phyloP scores from a whole-genome alignment of 2,888 invertebrate species.

The Homarus gammarus region DNA sequence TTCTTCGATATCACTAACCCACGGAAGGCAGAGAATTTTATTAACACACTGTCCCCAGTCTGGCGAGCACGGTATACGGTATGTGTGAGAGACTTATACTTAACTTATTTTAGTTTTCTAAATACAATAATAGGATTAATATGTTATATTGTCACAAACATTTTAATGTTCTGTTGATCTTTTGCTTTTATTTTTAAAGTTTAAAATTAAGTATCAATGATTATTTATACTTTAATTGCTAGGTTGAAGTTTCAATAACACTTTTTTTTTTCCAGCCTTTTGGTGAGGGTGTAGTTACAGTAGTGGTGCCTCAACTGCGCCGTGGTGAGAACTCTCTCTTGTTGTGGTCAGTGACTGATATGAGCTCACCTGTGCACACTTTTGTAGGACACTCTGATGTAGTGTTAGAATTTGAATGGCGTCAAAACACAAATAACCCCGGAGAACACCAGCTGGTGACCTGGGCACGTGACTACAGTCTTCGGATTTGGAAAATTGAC shows the following conservation, averaged over 20 bases:
- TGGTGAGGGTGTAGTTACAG: slow-evolving; percentile 93
- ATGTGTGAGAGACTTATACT: no score
- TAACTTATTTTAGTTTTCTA: no score
- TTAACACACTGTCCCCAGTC: slow-evolving; percentile 91
- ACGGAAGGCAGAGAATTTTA: slow-evolving; percentile 89
- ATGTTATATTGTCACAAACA: no score
- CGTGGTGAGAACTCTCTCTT: slow-evolving; percentile 92
- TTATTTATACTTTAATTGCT: slow-evolving; percentile 10
- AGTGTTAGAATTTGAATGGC: slow-evolving; percentile 96
- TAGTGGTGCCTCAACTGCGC: slow-evolving; percentile 93
- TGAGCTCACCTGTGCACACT: slow-evolving; percentile 87
- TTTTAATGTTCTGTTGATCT: no score
- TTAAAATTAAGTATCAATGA: not conserved
- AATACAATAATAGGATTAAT: no score
- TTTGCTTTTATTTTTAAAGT: not conserved
- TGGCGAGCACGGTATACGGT: slow-evolving; percentile 95
- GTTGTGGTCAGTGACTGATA: slow-evolving; percentile 84
- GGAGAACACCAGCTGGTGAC: slow-evolving; percentile 92
- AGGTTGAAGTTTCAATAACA: no score
- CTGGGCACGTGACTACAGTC: slow-evolving; percentile 96
- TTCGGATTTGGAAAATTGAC: slow-evolving; percentile 94
- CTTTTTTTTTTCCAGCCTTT: slow-evolving; percentile 86
- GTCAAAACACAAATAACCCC: slow-evolving; percentile 81
- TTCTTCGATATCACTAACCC: slow-evolving; percentile 95
- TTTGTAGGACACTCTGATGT: slow-evolving; percentile 97